Evolutionary conservation across 2,113 vertebrate genomes (phyloP).

Genomic region (Prunella fulvescens): DNA sequence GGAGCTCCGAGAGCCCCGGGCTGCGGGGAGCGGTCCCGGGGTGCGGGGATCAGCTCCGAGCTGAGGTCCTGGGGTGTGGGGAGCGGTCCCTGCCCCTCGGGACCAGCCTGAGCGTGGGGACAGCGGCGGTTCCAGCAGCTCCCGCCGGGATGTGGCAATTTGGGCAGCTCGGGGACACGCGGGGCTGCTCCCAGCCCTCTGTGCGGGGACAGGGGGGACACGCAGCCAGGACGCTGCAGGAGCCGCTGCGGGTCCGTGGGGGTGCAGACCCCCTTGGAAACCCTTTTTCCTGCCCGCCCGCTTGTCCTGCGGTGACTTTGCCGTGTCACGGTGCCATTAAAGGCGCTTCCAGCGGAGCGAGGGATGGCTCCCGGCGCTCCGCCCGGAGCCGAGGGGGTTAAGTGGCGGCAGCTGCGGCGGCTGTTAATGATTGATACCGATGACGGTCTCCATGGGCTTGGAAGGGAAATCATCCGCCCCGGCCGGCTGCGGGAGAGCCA

Average conservation of each 20-base stretch:
- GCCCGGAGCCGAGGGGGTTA: constrained; percentile 69
- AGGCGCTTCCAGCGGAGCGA: neutral
- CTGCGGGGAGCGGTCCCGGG: too few species aligned
- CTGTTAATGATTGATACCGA: constrained; percentile 78
- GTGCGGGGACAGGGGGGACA: rapidly evolving
- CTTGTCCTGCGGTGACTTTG: neutral
- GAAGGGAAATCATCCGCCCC: constrained; percentile 42
- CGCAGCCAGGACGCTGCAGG: rapidly evolving
- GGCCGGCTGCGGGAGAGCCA: neutral
- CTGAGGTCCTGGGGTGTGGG: neutral
- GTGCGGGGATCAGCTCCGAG: neutral
- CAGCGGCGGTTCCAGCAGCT: neutral
- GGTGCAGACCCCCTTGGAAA: neutral
- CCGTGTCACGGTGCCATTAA: neutral
- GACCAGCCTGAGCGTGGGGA: rapidly evolving
- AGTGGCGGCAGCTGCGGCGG: constrained; percentile 49
- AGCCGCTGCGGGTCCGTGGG: rapidly evolving
- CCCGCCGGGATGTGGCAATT: neutral
- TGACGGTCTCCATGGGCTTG: constrained; percentile 42
- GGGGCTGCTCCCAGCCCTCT: neutral
- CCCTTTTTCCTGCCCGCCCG: rapidly evolving
- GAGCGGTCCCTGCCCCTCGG: rapidly evolving
- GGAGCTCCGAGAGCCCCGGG: neutral
- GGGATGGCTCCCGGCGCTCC: neutral
- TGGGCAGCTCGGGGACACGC: rapidly evolving